Evolutionary conservation across 2,888 invertebrate species (phyloP), one percentile per base, ranked within the genome.

Genomic region (Perdita meconis): DNA sequence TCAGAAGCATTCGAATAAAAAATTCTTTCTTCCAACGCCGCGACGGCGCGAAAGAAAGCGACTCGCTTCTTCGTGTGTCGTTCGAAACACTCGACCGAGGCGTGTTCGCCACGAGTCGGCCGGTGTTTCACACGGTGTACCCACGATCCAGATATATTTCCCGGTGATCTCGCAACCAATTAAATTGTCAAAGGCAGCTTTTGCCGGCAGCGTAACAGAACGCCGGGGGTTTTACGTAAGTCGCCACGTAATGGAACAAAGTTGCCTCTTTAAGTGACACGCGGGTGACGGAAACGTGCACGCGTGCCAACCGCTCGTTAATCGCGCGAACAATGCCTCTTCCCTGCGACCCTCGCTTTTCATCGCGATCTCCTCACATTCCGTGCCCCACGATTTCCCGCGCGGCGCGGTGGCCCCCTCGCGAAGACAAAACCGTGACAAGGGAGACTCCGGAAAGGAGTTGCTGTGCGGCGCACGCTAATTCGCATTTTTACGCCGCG

Each of bases 141-240:
- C n/a, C 16, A 70, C 22, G 34, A 16, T 42, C 30, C 38, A 19
- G 42, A 51, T 47, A 42, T 19, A 38, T 24, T 61, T 55, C 47
- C 57, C 40, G 59, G 64, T 24, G 34, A 55, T 38, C 56, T 56
- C 30, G 59, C 30, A 51, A 57, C 61, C 69, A 77, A 78, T 78
- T 76, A 78, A 69, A 78, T 78, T 70, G 76, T 77, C 61, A 75
- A 65, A 74, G 44, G 57, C 19, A 22, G 47, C 56, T 61, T 72
- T 82, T 67, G 56, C 60, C 44, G 26, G 47, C 65, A 22, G 53
- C 19, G 79, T 40, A 67, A 61, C 36, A n/a, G 75, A 61, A 38
- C 64, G 24, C 38, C n/a, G n/a, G 24, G 24, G 19, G 50, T 40
- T 65, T 75, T 75, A 60, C 65, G 75, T 74, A 75, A 75, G 6